Evolutionary conservation across 2,113 vertebrate genomes (phyloP).

Genomic region (Misgurnus mizolepis): DNA sequence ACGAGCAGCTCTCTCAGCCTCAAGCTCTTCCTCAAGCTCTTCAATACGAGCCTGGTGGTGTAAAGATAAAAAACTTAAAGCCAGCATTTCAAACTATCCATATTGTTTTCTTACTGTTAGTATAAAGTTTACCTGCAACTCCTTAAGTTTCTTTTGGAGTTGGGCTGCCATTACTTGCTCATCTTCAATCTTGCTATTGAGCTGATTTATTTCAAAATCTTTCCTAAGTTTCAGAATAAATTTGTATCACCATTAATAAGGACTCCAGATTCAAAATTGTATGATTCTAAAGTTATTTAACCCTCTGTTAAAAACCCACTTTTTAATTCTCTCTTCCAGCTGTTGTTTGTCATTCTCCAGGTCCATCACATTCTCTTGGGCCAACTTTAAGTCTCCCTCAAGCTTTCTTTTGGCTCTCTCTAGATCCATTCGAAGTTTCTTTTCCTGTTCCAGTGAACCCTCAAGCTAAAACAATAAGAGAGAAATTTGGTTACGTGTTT

Average conservation of each 20-base stretch:
- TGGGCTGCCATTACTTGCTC: conserved; percentile 80
- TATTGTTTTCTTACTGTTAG: conserved; percentile 55
- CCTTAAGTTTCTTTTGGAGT: conserved; percentile 88
- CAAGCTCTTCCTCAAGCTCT: conserved; percentile 84
- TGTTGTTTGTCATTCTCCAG: conserved; percentile 77
- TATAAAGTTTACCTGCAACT: conserved; percentile 77
- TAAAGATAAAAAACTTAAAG: not conserved
- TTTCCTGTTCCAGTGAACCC: conserved; percentile 76
- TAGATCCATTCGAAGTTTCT: conserved; percentile 78
- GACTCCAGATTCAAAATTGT: not conserved
- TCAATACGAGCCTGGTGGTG: conserved; percentile 74
- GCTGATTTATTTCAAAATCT: conserved; percentile 82
- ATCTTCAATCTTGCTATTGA: conserved; percentile 82
- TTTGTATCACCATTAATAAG: not conserved
- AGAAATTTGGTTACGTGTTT: not conserved
- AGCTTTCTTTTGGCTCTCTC: conserved; percentile 75
- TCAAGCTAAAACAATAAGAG: conserved; percentile 64
- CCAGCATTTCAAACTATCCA: not conserved
- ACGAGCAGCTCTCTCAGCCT: conserved; percentile 74
- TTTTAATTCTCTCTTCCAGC: conserved; percentile 74
- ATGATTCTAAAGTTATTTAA: not conserved
- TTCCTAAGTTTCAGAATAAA: conserved; percentile 68
- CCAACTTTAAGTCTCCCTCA: conserved; percentile 76
- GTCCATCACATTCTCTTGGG: conserved; percentile 75
- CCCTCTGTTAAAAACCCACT: conserved; percentile 53